A percentile compares a stretch with the other conserved stretches of the same genome.
Evolutionary conservation across 2,113 vertebrate genomes (phyloP).

Genomic region (Pseudolaguvia tuberculata): DNA sequence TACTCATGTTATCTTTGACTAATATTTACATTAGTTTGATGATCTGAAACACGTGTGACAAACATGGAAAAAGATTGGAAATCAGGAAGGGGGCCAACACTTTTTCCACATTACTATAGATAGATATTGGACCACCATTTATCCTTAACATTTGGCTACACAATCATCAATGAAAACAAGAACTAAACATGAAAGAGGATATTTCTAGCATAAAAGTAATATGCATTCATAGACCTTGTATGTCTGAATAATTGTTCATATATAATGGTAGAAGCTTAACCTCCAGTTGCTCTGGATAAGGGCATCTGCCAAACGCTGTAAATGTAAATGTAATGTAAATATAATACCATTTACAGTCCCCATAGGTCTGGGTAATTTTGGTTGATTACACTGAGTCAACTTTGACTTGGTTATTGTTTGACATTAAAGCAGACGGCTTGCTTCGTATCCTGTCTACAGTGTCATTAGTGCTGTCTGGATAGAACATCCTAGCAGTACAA

Average conservation of each 20-base stretch:
- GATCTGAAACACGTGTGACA: too few species aligned
- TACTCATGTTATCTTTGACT: too few species aligned
- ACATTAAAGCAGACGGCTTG: constrained; percentile 74
- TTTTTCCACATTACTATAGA: too few species aligned
- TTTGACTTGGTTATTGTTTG: constrained; percentile 73
- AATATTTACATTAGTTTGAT: too few species aligned
- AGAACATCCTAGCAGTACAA: constrained; percentile 72
- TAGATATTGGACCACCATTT: too few species aligned
- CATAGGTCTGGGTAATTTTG: constrained; percentile 20
- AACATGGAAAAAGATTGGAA: too few species aligned
- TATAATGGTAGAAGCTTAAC: too few species aligned
- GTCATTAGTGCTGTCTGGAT: constrained; percentile 73
- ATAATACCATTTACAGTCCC: neutral
- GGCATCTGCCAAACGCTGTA: too few species aligned
- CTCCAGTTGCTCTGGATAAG: too few species aligned
- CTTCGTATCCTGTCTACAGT: constrained; percentile 69
- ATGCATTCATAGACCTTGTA: neutral
- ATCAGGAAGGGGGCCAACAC: too few species aligned
- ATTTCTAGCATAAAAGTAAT: constrained; percentile 33
- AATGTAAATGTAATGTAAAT: too few species aligned
- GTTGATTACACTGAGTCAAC: constrained; percentile 73
- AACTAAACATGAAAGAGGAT: constrained; percentile 42
- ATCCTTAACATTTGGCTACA: neutral
- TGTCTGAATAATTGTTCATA: constrained; percentile 20
- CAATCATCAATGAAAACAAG: neutral